Evolutionary conservation across 2,113 vertebrate genomes (phyloP).

Genomic region (Pogona vitticeps): DNA sequence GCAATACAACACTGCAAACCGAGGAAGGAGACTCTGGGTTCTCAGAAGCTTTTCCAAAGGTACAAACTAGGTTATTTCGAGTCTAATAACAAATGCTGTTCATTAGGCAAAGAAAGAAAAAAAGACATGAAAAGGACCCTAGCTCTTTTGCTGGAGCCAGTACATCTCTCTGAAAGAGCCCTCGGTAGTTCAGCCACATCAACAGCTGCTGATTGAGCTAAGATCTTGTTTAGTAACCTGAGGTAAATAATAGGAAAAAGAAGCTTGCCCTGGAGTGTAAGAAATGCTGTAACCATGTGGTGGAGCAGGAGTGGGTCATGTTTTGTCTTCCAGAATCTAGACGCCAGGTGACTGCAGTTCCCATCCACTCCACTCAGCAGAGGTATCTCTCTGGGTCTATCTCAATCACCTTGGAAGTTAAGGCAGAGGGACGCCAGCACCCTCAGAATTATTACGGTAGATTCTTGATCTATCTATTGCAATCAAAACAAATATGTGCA

Average conservation of each 20-base stretch:
- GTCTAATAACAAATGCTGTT: background rate
- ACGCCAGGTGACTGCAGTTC: too few relatives aligned
- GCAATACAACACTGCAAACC: too few relatives aligned
- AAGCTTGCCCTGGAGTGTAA: background rate
- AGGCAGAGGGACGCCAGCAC: background rate
- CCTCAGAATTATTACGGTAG: background rate
- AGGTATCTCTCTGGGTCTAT: background rate
- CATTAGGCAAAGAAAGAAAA: background rate
- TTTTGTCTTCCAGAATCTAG: too few relatives aligned
- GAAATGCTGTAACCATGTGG: too few relatives aligned
- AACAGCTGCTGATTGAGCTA: background rate
- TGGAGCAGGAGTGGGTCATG: too few relatives aligned
- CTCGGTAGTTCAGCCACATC: background rate
- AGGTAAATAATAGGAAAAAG: background rate
- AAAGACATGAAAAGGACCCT: background rate
- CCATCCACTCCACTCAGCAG: too few relatives aligned
- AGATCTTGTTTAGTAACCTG: background rate
- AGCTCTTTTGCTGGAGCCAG: background rate
- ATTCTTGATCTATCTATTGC: too few relatives aligned
- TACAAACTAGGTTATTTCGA: too few relatives aligned
- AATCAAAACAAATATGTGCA: background rate
- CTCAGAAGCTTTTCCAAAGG: background rate
- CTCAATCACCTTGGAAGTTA: background rate
- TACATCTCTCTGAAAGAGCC: background rate
- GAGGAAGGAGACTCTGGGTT: too few relatives aligned